A percentile compares a stretch with the other conserved stretches of the same genome.
Evolutionary conservation across 1,140 invertebrate species (phyloP).

Genomic region (Brachionus asplanchnoidis): DNA sequence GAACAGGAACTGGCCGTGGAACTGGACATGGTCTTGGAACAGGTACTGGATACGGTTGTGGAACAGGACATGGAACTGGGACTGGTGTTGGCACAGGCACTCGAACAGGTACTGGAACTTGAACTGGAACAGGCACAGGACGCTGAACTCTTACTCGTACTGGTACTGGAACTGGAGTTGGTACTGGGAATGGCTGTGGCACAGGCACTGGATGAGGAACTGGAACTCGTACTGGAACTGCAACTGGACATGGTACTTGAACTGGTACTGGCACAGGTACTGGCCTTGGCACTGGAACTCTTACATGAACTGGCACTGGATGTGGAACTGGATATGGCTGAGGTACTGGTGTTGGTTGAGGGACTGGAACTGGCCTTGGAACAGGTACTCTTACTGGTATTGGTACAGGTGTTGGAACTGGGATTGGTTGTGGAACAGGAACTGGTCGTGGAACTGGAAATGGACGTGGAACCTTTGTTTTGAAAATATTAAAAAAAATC

Average conservation of each 20-base stretch:
- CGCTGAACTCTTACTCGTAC: slow-evolving; percentile 8
- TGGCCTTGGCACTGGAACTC: not conserved
- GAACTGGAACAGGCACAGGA: not conserved
- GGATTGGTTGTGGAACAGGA: not conserved
- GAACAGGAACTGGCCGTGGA: not conserved
- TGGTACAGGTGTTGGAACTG: not conserved
- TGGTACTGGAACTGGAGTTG: not conserved
- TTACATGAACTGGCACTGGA: not conserved
- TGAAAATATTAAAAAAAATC: not conserved
- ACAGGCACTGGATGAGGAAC: not conserved
- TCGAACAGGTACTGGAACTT: slow-evolving; percentile 7
- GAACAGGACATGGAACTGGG: slow-evolving; percentile 12
- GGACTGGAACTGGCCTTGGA: not conserved
- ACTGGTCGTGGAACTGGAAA: not conserved
- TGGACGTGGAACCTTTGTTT: not conserved
- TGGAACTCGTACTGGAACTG: not conserved
- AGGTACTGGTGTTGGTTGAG: not conserved
- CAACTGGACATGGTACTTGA: not conserved
- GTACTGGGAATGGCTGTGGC: slow-evolving; percentile 8
- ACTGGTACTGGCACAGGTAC: not conserved
- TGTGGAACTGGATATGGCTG: not conserved
- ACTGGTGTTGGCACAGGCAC: not conserved
- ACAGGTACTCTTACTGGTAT: slow-evolving; percentile 2
- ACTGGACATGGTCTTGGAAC: slow-evolving; percentile 1
- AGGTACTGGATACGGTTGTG: not conserved